These are phyloP conservation scores for Tuberolachnus salignus DNA, from an alignment of 2,888 invertebrate genomes.

Conservation along the genomic window DNA sequence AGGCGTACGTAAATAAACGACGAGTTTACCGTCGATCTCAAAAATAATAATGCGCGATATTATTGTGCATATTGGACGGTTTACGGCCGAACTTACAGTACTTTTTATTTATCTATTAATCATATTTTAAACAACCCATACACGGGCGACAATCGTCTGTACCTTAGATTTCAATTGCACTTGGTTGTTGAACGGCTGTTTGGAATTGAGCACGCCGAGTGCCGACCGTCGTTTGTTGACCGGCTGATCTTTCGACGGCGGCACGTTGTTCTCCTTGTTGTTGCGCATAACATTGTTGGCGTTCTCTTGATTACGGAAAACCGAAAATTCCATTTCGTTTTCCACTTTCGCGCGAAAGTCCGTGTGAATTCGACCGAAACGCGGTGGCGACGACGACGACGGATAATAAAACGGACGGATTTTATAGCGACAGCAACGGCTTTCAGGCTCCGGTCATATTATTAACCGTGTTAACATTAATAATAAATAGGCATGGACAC, in stretches of 20 bases:
- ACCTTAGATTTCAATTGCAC: constrained; percentile 29
- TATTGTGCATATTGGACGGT: too few species aligned
- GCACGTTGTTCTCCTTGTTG: constrained; percentile 34
- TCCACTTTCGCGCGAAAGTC: constrained; percentile 61
- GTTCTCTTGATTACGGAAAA: constrained; percentile 66
- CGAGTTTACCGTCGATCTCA: too few species aligned
- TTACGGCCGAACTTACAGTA: too few species aligned
- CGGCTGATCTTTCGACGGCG: background rate
- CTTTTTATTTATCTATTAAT: too few species aligned
- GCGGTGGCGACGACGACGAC: background rate
- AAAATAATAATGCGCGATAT: too few species aligned
- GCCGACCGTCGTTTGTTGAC: constrained; percentile 63
- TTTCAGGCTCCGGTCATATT: background rate
- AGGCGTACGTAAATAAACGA: too few species aligned
- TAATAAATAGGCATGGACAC: too few species aligned
- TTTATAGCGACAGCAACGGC: background rate
- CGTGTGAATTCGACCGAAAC: background rate
- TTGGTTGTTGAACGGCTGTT: constrained; percentile 18
- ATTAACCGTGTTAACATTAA: too few species aligned
- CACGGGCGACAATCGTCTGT: too few species aligned
- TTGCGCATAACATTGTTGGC: constrained; percentile 50
- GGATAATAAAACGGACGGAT: background rate
- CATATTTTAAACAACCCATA: too few species aligned
- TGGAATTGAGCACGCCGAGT: constrained; percentile 69
- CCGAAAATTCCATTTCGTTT: constrained; percentile 63